Evolutionary conservation across 2,888 invertebrate species (phyloP), one percentile per base, ranked within the genome.

Genomic region (Idaea dimidiata): DNA sequence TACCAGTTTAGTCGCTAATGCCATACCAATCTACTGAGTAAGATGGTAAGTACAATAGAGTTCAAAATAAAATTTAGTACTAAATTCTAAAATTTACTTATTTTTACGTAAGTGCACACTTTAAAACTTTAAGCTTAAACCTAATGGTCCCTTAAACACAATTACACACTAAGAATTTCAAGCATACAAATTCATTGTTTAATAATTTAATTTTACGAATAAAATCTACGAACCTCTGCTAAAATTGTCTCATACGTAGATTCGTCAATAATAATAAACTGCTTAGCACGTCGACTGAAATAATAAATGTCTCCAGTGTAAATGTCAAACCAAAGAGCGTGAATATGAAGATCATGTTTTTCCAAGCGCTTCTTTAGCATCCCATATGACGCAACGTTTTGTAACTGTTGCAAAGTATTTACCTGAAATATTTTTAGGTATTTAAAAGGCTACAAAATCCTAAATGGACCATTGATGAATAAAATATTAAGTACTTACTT

Each of bases 261-360:
- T 87, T 99, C 98, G 79, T 97, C 97, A 63, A 99, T 96, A 71
- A 96, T 94, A 16, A 98, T 93, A 84, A 98, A 99, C 64, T 94
- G 91, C 86, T 98, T 98, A 57, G 96, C 95, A 32, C 96, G 95
- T 74, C 98, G 94, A 81, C 98, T 98, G 82, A 99, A 99, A 86
- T 97, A 97, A 84, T 97, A 98, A 77, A 99, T 97, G 84, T 99
- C 98, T 0, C 98, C 99, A 0, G 98, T 97, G 82, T 98, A 98
- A 83, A 99, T 97, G 84, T 99, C 99, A 84, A 99, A 99, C 99
- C 99, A 99, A 54, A 99, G 91, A 0, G 99, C 99, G 79, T 98
- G 98, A 70, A 99, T 96, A 77, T 97, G 97, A 56, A 98, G 93
- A 81, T 97, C 95, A 74, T 97, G 96, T 57, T 94, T 94, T 82